These are phyloP conservation scores for Caenorhabditis sp. DNA, from an alignment of 2,888 invertebrate genomes.

Conservation along the genomic window DNA sequence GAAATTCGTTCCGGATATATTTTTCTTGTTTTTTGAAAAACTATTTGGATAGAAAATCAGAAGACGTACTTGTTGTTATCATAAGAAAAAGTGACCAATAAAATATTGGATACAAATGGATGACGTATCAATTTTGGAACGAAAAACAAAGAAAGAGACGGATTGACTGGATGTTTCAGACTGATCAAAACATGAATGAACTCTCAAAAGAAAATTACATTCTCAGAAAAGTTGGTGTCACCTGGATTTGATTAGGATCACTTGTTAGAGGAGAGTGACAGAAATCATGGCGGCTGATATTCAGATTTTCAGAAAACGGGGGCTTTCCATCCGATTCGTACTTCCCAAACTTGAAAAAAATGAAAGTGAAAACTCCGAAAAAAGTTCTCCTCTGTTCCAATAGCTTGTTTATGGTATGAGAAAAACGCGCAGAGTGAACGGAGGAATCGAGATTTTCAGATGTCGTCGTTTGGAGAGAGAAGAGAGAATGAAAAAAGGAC, in stretches of 20 bases:
- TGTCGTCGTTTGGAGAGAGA: constrained; percentile 10
- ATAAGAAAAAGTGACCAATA: neutral
- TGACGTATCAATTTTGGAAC: constrained; percentile 21
- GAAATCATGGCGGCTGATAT: neutral
- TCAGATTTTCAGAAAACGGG: neutral
- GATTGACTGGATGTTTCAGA: neutral
- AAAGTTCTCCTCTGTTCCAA: constrained; percentile 11
- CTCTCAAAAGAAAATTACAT: neutral
- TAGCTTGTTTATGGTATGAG: constrained; percentile 31
- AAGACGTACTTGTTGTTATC: constrained; percentile 12
- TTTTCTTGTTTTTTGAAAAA: neutral
- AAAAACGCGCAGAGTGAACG: constrained; percentile 10
- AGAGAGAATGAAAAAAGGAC: neutral
- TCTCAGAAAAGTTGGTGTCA: constrained; percentile 13
- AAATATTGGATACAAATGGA: constrained; percentile 12
- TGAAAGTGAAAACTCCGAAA: neutral
- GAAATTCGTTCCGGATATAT: neutral
- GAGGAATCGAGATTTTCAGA: constrained; percentile 29
- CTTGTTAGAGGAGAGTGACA: constrained; percentile 1
- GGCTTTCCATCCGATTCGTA: neutral
- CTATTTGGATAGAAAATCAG: constrained; percentile 1
- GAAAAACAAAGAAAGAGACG: constrained; percentile 11
- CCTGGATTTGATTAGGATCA: constrained; percentile 18
- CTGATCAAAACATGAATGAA: neutral
- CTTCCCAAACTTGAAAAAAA: neutral